These are phyloP conservation scores for Brachyrhaphis roseni DNA, from an alignment of 2,797 vertebrate genomes.

Conservation along the genomic window DNA sequence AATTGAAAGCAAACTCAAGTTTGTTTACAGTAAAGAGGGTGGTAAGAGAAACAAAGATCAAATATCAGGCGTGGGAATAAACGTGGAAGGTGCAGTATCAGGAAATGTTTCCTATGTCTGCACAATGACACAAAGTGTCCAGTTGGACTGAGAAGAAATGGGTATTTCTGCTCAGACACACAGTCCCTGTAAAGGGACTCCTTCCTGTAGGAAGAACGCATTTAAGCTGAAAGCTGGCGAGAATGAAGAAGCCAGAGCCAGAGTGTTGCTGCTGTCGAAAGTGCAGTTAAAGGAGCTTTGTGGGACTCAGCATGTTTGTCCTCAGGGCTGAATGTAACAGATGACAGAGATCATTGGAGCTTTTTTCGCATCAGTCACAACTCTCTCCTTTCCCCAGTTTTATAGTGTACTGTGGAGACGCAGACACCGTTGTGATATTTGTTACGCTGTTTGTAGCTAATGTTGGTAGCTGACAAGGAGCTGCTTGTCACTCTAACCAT, in stretches of 20 bases:
- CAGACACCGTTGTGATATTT: conserved; percentile 35
- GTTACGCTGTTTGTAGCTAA: conserved; percentile 49
- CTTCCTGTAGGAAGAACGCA: conserved; percentile 30
- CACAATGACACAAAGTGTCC: background rate
- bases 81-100: background rate
- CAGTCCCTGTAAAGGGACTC: conserved; percentile 12
- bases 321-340: conserved; percentile 73
- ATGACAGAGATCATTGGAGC: conserved; percentile 69
- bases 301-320: conserved; percentile 68
- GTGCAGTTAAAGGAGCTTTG: conserved; percentile 64
- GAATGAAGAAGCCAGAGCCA: conserved; percentile 35
- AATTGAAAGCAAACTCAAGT: background rate
- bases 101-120: conserved; percentile 1
- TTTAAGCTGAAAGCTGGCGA: conserved; percentile 57
- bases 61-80: background rate
- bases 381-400: conserved; percentile 51
- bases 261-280: conserved; percentile 59
- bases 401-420: conserved; percentile 47
- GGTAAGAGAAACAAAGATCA: background rate
- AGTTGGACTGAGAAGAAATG: background rate
- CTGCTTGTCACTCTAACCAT: conserved; percentile 38
- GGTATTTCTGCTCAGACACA: conserved; percentile 16
- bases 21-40: background rate
- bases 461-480: conserved; percentile 41
- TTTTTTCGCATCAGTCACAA: conserved; percentile 63